Evolutionary conservation across 2,888 invertebrate species (phyloP).

Genomic region (Drosophila barbarae): DNA sequence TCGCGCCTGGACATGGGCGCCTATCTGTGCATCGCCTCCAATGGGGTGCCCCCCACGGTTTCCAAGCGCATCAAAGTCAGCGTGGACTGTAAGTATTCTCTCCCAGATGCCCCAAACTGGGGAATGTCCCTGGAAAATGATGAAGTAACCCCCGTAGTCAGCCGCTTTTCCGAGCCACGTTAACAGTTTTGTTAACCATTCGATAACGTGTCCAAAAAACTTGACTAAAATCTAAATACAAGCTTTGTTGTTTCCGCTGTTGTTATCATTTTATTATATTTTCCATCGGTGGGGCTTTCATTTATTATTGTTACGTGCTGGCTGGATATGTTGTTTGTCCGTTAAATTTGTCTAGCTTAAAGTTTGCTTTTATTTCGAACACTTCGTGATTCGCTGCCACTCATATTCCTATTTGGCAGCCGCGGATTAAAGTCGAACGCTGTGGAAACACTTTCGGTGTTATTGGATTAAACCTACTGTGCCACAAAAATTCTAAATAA

Average conservation of each 20-base stretch:
- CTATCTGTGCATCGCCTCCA: slow-evolving; percentile 92
- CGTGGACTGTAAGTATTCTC: slow-evolving; percentile 91
- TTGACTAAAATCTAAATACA: slow-evolving; percentile 36
- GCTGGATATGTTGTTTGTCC: slow-evolving; percentile 17
- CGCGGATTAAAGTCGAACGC: slow-evolving; percentile 54
- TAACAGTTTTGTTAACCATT: slow-evolving; percentile 33
- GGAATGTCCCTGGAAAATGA: slow-evolving; percentile 34
- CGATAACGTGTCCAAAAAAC: slow-evolving; percentile 27
- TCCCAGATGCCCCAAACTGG: slow-evolving; percentile 15
- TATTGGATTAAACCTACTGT: slow-evolving; percentile 11
- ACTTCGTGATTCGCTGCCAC: slow-evolving; percentile 35
- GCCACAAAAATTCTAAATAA: background rate
- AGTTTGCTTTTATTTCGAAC: slow-evolving; percentile 1
- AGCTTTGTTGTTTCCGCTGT: slow-evolving; percentile 10
- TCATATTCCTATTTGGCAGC: slow-evolving; percentile 61
- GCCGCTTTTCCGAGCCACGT: slow-evolving; percentile 22
- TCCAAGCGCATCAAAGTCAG: slow-evolving; percentile 96
- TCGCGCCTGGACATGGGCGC: slow-evolving; percentile 95
- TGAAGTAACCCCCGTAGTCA: slow-evolving; percentile 42
- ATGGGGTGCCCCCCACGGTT: slow-evolving; percentile 94
- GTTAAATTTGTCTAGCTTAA: slow-evolving; percentile 5
- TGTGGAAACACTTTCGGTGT: slow-evolving; percentile 29
- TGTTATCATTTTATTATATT: slow-evolving; percentile 26
- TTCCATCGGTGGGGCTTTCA: slow-evolving; percentile 44
- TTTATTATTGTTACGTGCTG: slow-evolving; percentile 53